phyloP scores from a whole-genome alignment of 2,888 invertebrate genomes.

The Marasmarcha lunaedactyla region DNA sequence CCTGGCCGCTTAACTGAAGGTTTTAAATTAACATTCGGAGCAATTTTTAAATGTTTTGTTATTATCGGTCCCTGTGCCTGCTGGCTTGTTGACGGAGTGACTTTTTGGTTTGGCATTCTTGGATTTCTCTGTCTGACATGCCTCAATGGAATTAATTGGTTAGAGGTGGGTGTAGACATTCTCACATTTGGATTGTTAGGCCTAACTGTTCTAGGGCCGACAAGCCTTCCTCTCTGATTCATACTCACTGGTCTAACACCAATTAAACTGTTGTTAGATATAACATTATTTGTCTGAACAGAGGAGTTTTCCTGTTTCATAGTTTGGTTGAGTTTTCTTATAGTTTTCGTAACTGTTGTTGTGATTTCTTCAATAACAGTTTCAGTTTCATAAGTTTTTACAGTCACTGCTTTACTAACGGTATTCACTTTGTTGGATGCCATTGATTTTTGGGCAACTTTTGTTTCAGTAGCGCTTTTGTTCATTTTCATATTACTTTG shows the following conservation, averaged over 20 bases:
- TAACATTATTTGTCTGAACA: background rate
- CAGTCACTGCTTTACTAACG: conserved; percentile 47
- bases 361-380: conserved; percentile 60
- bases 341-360: conserved; percentile 60
- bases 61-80: conserved; percentile 21
- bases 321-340: conserved; percentile 53
- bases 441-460: conserved; percentile 27
- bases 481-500: conserved; percentile 12
- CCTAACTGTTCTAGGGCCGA: background rate
- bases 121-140: conserved; percentile 27
- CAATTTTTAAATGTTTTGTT: conserved; percentile 35
- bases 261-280: background rate
- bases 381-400: conserved; percentile 53
- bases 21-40: background rate
- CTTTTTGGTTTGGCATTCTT: conserved; percentile 26
- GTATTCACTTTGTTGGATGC: conserved; percentile 38
- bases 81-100: conserved; percentile 15
- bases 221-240: too few relatives aligned
- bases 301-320: conserved; percentile 33
- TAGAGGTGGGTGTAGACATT: conserved; percentile 18
- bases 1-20: conserved; percentile 18
- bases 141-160: conserved; percentile 32
- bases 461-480: conserved; percentile 18
- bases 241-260: background rate
- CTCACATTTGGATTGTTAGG: background rate